Percentiles rank a stretch among this genome's conserved stretches.
phyloP scores from a whole-genome alignment of 2,888 invertebrate genomes.

The Noctua fimbriata region DNA sequence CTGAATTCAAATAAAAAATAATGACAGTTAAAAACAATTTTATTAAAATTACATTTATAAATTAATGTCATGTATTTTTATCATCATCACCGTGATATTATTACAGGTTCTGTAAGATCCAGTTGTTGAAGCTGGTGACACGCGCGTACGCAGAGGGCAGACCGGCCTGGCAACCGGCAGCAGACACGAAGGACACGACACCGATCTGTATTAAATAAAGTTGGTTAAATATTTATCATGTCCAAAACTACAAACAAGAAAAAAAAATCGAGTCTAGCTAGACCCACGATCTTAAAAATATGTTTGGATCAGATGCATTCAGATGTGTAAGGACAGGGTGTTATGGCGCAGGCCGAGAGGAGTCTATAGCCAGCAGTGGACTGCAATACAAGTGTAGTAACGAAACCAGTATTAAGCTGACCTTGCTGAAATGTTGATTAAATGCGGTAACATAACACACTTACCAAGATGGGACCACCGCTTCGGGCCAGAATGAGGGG shows the following conservation, averaged over 20 bases:
- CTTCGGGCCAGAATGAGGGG: conserved; percentile 69
- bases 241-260: background rate
- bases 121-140: conserved; percentile 76
- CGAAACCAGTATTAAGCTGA: background rate
- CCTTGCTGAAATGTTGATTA: background rate
- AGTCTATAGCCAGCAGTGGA: background rate
- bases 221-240: background rate
- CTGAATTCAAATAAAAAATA: too few species aligned
- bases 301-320: background rate
- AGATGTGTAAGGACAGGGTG: background rate
- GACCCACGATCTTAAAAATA: background rate
- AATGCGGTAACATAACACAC: conserved; percentile 28
- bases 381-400: background rate
- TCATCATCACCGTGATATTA: conserved; percentile 19
- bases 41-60: background rate
- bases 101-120: conserved; percentile 72
- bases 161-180: conserved; percentile 73
- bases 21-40: too few species aligned
- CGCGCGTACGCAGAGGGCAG: conserved; percentile 79
- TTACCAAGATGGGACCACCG: conserved; percentile 71
- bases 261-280: background rate
- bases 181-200: conserved; percentile 78
- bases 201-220: conserved; percentile 73
- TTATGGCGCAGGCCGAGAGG: background rate
- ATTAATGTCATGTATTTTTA: conserved; percentile 1